Evolutionary conservation across 23 tunicate genomes (phyloP), one percentile per base, ranked within the genome.

Genomic region (Halocynthia roretzi): DNA sequence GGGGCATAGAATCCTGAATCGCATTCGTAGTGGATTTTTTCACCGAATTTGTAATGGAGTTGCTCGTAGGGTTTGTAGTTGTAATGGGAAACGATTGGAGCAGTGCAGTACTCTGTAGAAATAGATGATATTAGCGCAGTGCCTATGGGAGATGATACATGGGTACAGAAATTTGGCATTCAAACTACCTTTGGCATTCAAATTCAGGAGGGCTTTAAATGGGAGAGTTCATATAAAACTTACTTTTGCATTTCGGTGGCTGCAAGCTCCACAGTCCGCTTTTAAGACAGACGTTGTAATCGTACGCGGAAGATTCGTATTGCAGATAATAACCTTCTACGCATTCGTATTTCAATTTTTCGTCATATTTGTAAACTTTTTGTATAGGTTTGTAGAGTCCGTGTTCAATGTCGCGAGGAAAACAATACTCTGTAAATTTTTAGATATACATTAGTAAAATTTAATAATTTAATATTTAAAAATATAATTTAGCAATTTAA

Each of bases 271-370:
- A 74, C 78, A 74, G 6, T 56, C 78, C 78, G 56, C 56, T 8
- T 54, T 74, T 56, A 53, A 18, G 19, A 54, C 78, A 74, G 15
- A 44, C 56, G 20, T 22, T 56, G 31, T 74, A 74, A 54, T 74
- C 62, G 22, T 74, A 74, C 56, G 31, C 19, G 18, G 56, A 44
- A 49, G 2, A 2, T 0, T 74, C 78, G 63, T 74, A 74, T 6
- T 50, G 56, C 67, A 74, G 19, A 15, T 50, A 23, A 4, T 74
- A 74, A 17, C 78, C 78, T 5, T 52, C 56, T 14, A 54, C 2
- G 56, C 78, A 74, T 74, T 74, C 56, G 63, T 74, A 74, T 14
- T 53, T 54, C 78, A 74, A 22, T 56, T 74, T 74, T 19, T 74
- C 78, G 17, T 64, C 78, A 54, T 74, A 12, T 21, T 74, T 21